These are phyloP conservation scores for Drosophila paulistorum DNA, from an alignment of 1,140 invertebrate species.

Conservation along the genomic window DNA sequence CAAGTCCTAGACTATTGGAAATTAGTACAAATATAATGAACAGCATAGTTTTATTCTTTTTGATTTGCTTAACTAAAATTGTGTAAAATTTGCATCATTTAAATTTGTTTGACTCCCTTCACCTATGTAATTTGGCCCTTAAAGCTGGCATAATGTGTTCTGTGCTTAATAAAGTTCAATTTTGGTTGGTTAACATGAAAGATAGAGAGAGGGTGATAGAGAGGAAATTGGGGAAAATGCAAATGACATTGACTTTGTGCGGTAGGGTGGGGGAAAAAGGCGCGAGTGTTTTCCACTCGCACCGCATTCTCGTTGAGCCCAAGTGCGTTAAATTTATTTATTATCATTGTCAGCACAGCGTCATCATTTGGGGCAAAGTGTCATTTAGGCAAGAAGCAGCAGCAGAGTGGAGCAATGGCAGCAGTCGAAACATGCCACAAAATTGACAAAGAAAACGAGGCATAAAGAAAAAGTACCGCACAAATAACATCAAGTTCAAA, in stretches of 20 bases:
- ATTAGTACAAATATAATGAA: too few species aligned
- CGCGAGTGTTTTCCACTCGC: constrained; percentile 15
- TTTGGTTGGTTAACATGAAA: constrained; percentile 28
- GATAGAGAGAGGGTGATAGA: background rate
- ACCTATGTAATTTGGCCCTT: constrained; percentile 4
- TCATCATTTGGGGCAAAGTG: constrained; percentile 73
- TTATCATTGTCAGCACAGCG: constrained; percentile 74
- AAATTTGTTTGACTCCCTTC: background rate
- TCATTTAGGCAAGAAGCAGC: constrained; percentile 56
- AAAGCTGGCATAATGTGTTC: constrained; percentile 19
- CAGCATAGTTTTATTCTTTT: too few species aligned
- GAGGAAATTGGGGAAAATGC: constrained; percentile 33
- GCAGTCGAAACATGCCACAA: constrained; percentile 68
- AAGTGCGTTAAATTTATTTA: constrained; percentile 72
- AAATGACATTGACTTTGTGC: constrained; percentile 51
- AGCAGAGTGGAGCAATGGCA: background rate
- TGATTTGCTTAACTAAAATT: background rate
- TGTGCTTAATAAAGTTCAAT: constrained; percentile 54
- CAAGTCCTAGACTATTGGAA: too few species aligned
- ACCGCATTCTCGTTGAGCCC: constrained; percentile 21
- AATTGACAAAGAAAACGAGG: constrained; percentile 64
- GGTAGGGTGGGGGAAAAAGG: constrained; percentile 8
- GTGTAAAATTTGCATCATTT: background rate
- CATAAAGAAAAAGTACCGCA: constrained; percentile 63
- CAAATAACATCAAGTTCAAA: constrained; percentile 75